A percentile compares a stretch with the other conserved stretches of the same genome.
These are phyloP conservation scores for Vireo griseus DNA, from an alignment of 2,797 vertebrate genomes.

Conservation along the genomic window DNA sequence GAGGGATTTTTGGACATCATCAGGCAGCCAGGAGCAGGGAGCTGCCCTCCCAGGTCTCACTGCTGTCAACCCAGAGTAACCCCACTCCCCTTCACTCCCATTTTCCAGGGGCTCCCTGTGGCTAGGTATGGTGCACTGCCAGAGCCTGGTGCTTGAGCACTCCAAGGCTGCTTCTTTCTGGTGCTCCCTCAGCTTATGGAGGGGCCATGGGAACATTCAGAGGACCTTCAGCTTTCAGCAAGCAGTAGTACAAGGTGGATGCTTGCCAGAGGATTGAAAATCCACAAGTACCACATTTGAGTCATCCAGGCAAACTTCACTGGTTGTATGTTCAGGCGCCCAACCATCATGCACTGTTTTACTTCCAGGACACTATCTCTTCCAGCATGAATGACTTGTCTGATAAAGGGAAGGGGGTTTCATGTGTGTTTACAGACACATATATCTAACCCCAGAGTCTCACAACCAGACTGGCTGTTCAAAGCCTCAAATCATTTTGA, in stretches of 20 bases:
- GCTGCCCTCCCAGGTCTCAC: background rate
- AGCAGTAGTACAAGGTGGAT: background rate
- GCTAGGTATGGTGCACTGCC: fast-evolving
- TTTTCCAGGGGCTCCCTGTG: background rate
- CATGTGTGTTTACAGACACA: background rate
- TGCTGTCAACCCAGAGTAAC: background rate
- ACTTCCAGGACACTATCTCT: background rate
- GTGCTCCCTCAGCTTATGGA: background rate
- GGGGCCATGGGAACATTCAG: fast-evolving
- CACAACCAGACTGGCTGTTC: background rate
- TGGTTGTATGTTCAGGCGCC: background rate
- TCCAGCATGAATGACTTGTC: background rate
- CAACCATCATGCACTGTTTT: fast-evolving
- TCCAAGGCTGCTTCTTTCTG: fast-evolving
- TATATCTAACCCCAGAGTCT: background rate
- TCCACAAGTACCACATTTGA: background rate
- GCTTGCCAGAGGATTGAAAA: background rate
- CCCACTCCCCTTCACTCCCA: background rate
- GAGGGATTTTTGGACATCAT: background rate
- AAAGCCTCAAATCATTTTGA: background rate
- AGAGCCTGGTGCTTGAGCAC: background rate
- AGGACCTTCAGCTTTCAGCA: background rate
- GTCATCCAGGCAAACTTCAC: background rate
- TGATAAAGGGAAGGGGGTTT: fast-evolving
- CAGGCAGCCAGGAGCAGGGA: background rate